Evolutionary conservation across 2,113 vertebrate species (phyloP), one percentile per base, ranked within the genome.

Genomic region (Sclerurus mexicanus): DNA sequence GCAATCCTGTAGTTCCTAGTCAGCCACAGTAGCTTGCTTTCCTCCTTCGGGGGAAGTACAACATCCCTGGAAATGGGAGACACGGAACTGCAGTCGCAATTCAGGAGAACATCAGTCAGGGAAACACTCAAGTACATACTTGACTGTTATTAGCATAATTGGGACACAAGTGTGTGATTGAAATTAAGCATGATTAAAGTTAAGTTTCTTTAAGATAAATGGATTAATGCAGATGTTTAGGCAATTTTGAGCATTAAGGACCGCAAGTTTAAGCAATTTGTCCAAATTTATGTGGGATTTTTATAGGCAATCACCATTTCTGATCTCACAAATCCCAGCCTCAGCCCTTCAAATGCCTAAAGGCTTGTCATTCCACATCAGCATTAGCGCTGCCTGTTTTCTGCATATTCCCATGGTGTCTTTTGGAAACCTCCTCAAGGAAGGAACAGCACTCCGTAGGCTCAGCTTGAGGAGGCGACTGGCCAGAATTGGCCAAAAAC

Each of bases 131-230:
- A 87, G 85, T 53, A 79, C 23, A 15, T 85, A 68, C 81, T 91
- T 95, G 75, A 87, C 42, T 47, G 63, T 80, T 67, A 80, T 93
- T 94, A 95, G 58, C 74, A 66, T 94, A 93, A 96, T 40, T 95
- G 78, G 71, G 87, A 74, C 87, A 91, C 7, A 39, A 76, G 87
- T 46, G 35, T 30, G 10, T 63, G 74, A 76, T 14, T 94, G 74
- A 89, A 85, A 69, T 53, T 49, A 89, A 85, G 69, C 46, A 87
- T 39, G n/a, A 89, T 72, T 94, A 28, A 93, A 90, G 82, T 60
- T 72, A 90, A 80, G 50, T 90, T 96, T 89, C 71, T 75, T 69
- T 15, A 77, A 60, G 85, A 94, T 78, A 87, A 95, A 95, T 46
- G 77, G 62, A 89, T 79, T 91, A 30, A 85, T 66, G 71, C 33